Evolutionary conservation across 1,140 invertebrate genomes (phyloP).

Genomic region (Camponotus vicinus): DNA sequence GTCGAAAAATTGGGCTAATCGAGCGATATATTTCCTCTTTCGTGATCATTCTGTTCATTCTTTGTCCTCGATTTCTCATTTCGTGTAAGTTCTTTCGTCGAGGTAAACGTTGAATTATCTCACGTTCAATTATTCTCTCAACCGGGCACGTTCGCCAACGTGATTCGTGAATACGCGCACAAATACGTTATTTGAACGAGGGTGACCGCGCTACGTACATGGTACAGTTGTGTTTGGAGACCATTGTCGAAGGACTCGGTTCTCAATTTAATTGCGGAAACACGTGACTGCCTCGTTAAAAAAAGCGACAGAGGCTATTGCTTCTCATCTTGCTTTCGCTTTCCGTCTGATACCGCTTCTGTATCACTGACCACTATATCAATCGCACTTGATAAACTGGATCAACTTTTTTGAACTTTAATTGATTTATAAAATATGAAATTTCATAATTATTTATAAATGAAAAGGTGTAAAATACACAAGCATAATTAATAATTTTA

Average conservation of each 20-base stretch:
- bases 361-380: conserved; percentile 23
- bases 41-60: conserved; percentile 16
- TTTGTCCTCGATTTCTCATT: background rate
- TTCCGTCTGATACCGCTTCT: conserved; percentile 17
- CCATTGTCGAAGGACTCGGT: conserved; percentile 69
- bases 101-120: conserved; percentile 62
- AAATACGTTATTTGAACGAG: conserved; percentile 37
- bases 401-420: conserved; percentile 22
- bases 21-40: conserved; percentile 6
- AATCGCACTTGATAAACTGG: background rate
- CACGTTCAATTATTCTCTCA: conserved; percentile 66
- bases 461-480: background rate
- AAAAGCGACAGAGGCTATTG: conserved; percentile 33
- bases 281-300: conserved; percentile 75
- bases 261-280: conserved; percentile 76
- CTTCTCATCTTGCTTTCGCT: conserved; percentile 36
- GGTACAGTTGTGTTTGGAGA: conserved; percentile 39
- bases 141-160: conserved; percentile 30
- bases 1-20: conserved; percentile 21
- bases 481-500: background rate
- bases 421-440: background rate
- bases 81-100: conserved; percentile 19
- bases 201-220: background rate
- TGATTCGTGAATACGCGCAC: conserved; percentile 34
- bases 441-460: conserved; percentile 9